Conservation (phyloP, 1,140 invertebrate genomes). For the Rhagoletis zephyria region DNA sequence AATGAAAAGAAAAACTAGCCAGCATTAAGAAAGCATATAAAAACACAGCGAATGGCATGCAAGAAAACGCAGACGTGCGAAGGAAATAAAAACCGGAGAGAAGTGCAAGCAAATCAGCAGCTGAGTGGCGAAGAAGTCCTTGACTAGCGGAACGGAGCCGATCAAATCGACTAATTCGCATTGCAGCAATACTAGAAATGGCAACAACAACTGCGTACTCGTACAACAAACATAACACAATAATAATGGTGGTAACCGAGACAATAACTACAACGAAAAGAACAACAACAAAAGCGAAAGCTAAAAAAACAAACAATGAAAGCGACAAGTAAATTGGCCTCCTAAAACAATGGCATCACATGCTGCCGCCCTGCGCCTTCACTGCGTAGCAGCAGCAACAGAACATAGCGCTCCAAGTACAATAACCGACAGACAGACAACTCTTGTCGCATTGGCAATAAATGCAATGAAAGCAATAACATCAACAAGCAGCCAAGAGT, state of each 20-base stretch:
- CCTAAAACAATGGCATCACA: not conserved
- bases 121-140: not conserved
- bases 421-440: slow-evolving; percentile 4
- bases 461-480: slow-evolving; percentile 19
- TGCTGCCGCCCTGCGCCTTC: not conserved
- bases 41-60: not conserved
- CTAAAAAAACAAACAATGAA: slow-evolving; percentile 4
- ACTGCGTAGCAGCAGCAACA: not conserved
- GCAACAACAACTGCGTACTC: not conserved
- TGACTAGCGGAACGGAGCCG: not conserved
- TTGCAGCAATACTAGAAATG: not conserved
- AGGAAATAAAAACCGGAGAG: not conserved
- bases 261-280: not conserved
- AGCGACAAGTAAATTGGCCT: slow-evolving; percentile 4
- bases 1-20: not conserved
- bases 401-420: not conserved
- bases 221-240: not conserved
- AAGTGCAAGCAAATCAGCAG: not conserved
- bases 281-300: not conserved
- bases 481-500: not conserved
- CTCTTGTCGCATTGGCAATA: slow-evolving; percentile 40
- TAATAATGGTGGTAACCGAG: not conserved
- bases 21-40: not conserved
- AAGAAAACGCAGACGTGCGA: not conserved
- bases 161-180: not conserved